phyloP scores from a whole-genome alignment of 1,140 invertebrate genomes.

The Cotesia typhae region DNA sequence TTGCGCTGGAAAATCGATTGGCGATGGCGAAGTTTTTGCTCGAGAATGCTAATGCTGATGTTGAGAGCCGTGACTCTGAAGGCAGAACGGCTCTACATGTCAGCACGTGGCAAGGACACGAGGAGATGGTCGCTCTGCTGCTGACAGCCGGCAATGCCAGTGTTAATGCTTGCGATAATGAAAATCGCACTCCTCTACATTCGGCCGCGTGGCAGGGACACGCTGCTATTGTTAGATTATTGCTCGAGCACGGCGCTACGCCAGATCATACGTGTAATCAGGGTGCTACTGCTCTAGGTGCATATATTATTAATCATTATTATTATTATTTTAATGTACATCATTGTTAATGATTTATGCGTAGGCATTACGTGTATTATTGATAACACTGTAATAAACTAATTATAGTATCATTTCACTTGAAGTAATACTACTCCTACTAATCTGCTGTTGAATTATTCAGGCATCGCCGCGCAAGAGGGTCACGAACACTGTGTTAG shows the following conservation, averaged over 20 bases:
- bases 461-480: conserved; percentile 84
- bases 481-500: conserved; percentile 92
- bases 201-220: conserved; percentile 97
- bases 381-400: background rate
- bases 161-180: conserved; percentile 90
- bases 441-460: conserved; percentile 32
- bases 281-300: conserved; percentile 89
- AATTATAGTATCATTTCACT: background rate
- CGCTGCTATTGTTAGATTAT: conserved; percentile 80
- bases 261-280: conserved; percentile 93
- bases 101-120: conserved; percentile 92
- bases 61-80: conserved; percentile 89
- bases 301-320: conserved; percentile 24
- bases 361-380: conserved; percentile 3
- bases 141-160: conserved; percentile 80
- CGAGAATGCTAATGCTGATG: conserved; percentile 79
- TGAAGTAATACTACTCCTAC: conserved; percentile 14
- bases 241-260: conserved; percentile 80
- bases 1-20: conserved; percentile 89
- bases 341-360: too few relatives aligned
- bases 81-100: conserved; percentile 92
- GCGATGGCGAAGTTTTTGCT: conserved; percentile 86
- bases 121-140: conserved; percentile 87
- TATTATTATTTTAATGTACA: too few relatives aligned
- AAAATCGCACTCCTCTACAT: conserved; percentile 88